Evolutionary conservation across 2,888 invertebrate species (phyloP), one percentile per base, ranked within the genome.

Genomic region (Diploptera punctata): DNA sequence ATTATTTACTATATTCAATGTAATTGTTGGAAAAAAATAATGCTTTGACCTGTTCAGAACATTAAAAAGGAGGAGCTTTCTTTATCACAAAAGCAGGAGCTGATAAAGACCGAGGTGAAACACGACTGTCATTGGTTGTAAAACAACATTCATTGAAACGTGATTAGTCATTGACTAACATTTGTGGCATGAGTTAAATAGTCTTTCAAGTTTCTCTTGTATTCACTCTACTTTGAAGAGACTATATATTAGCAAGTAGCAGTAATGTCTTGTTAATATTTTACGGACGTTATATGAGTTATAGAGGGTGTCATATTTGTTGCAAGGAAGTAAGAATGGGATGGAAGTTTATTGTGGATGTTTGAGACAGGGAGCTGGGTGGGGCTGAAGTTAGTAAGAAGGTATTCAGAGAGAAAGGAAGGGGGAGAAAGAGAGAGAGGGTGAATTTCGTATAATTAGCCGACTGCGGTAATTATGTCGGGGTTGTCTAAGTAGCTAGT

Each of bases 381-480:
- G 26, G 24, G 16, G 26, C 9, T 1, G 16, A 54, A 54, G 21
- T 21, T 24, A 13, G 29, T 54, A 54, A 54, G 54, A 54, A 54
- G 54, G 24, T 52, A 4, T 19, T 3, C 7, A 21, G 52, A 52
- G 10, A 24, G 52, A 52, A 10, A 1, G 52, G 13, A 21, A 9
- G 24, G 24, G 9, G 13, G 52, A 13, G 24, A 19, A 19, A 19
- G 4, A 3, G 3, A 2, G 49, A 3, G 24, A 21, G 13, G 24
- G 29, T 24, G 52, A 18, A 57, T 29, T 57, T 57, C 29, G 57
- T 57, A 31, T 57, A 57, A 57, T 57, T 57, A 57, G 57, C 57
- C 57, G 57, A n/a, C 57, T 57, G 57, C 29, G 31, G 57, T 57
- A 57, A 57, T 57, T 57, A 57, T 57, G 57, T 29, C 21, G 57